Evolutionary conservation across 1,140 invertebrate genomes (phyloP), one percentile per base, ranked within the genome.

Genomic region (Formica exsecta): DNA sequence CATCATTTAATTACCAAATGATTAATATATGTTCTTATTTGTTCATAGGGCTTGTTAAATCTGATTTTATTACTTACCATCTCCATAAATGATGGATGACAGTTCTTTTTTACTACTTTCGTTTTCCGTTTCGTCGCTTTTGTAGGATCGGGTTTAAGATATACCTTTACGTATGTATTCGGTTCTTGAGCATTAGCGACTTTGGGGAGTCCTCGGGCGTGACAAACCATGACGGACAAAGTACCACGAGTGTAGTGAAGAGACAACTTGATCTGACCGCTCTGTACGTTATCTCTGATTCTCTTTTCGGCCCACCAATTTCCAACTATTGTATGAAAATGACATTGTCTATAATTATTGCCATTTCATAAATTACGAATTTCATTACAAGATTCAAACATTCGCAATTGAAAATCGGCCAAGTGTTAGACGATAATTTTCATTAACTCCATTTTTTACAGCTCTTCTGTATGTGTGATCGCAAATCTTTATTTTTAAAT

Each of bases 31-130:
- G 5, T 8, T 6, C 13, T 41, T 59, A 51, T 38, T 65, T 5
- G 5, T 32, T 51, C 0, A 13, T 25, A 36, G 9, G 0, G 6
- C 3, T 59, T 38, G 13, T 25, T 16, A 54, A 65, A 77, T 16
- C 9, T 57, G 22, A 25, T 2, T 22, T 59, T 54, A 81, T 32
- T 61, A 41, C 73, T 96, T 95, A 99, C 98, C 97, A 98, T 98
- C 96, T 99, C 99, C 98, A 99, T 99, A 95, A 99, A 99, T 36
- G 98, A 99, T 8, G 99, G 99, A 95, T 99, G 98, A 93, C 98
- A 98, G 93, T 98, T 99, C 91, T 97, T 97, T 89, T 97, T 97
- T 1, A 99, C 97, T 29, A 99, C 98, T 95, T 98, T 98, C 0
- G 99, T 99, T 95, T 99, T 99, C 16, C 98, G 96, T 95, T 99